Base-by-base conservation (phyloP, 2,888 invertebrate species). In the Zygogramma bicolorata region DNA sequence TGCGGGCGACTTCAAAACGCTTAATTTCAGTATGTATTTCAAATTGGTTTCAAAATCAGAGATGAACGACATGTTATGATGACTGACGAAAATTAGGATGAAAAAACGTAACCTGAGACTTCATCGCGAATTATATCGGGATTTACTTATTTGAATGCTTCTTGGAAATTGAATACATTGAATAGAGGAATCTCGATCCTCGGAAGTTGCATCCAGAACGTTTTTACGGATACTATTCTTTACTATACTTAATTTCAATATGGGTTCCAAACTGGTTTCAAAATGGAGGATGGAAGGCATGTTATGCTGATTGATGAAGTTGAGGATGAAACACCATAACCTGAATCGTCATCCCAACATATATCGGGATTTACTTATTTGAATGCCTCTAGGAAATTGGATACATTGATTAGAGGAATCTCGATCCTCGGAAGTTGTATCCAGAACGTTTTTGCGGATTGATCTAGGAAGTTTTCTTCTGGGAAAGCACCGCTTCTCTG, bases 331-430 rank as follows among this genome's bases (percentile, higher is more conserved):
- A 22, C 22, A 53, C 22, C 53, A 25, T 53, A 53, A 53, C 53
- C 27, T 53, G 27, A 53, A 15, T n/a, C 53, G 22, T 53, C 25
- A 53, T 53, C 53, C 25, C 53, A 53, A 25, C 53, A 53, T 53
- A 25, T 53, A 53, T 53, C 53, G 27, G n/a, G 53, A 53, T 53
- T 53, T 53, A 53, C 53, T 53, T n/a, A n/a, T 53, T 53, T 25
- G 53, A 22, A 27, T 53, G 27, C 53, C 27, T 25, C 53, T 25
- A 53, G 10, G 25, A n/a, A 5, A 53, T 53, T 53, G 53, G 25
- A 53, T 25, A 27, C 46, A 34, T 34, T 8, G 8, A 18, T 20
- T 20, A 53, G n/a, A 13, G 8, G 27, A 53, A 53, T 25, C 7
- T 20, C 2, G 46, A n/a, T n/a, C n/a, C n/a, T n/a, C n/a, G n/a